phyloP scores from a whole-genome alignment of 2,888 invertebrate genomes.

The Macropis europaea region DNA sequence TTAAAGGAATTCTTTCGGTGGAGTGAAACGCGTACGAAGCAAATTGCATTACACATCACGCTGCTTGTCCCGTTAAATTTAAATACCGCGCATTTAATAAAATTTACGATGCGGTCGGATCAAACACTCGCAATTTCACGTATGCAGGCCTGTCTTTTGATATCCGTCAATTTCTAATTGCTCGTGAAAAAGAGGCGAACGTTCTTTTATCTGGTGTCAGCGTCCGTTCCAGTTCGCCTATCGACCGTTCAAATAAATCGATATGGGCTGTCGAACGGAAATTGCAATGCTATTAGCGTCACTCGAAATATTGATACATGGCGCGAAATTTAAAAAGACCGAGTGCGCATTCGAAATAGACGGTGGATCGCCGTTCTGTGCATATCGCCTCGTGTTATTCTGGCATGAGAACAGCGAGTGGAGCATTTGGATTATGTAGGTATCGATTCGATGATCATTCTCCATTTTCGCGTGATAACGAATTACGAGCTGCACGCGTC shows the following conservation, averaged over 20 bases:
- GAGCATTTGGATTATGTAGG: neutral
- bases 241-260: constrained; percentile 28
- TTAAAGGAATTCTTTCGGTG: too few relatives aligned
- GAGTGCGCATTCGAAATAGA: neutral
- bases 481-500: neutral
- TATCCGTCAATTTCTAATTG: constrained; percentile 21
- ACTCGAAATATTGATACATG: constrained; percentile 12
- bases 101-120: neutral
- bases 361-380: neutral
- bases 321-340: constrained; percentile 3
- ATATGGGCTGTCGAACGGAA: constrained; percentile 10
- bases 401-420: neutral
- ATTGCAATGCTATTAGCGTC: constrained; percentile 23
- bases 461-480: neutral
- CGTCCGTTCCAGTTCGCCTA: neutral
- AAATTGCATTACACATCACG: too few relatives aligned
- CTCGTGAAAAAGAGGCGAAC: neutral
- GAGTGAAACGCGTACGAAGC: too few relatives aligned
- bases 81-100: neutral
- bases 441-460: neutral
- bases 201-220: neutral
- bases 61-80: neutral
- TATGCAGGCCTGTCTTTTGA: neutral
- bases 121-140: neutral
- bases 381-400: neutral